Conservation (phyloP, 2,888 invertebrate genomes). For the Nephrotoma flavescens region DNA sequence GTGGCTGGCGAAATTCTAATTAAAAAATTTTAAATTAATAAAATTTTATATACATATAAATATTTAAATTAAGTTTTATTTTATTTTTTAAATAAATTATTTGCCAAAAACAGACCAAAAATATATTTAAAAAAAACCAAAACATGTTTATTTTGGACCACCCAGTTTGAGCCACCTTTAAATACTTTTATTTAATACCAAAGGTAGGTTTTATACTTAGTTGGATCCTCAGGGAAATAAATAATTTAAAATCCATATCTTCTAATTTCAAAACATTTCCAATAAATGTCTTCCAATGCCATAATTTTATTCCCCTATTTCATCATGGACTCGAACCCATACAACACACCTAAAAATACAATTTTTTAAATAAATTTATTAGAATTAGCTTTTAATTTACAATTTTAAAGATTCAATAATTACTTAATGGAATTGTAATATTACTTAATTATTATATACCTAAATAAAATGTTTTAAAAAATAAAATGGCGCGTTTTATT, state of each 20-base stretch:
- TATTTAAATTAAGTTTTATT: neutral
- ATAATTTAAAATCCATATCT: neutral
- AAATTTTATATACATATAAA: neutral
- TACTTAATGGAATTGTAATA: neutral
- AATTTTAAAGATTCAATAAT: neutral
- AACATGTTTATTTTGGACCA: neutral
- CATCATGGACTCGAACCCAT: neutral
- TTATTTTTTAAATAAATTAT: neutral
- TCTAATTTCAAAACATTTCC: neutral
- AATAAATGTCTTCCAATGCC: neutral
- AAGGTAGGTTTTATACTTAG: neutral
- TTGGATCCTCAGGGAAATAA: neutral
- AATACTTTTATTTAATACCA: neutral
- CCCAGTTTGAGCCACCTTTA: neutral
- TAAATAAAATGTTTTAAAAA: neutral
- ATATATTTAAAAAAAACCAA: neutral
- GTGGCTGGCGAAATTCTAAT: slow-evolving; percentile 14
- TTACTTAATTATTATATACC: neutral
- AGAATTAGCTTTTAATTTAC: neutral
- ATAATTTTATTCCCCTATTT: neutral
- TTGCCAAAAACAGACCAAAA: neutral
- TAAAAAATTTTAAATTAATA: neutral
- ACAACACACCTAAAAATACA: neutral
- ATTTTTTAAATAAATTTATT: neutral
- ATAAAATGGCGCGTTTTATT: neutral